Conservation (phyloP, 1,140 invertebrate genomes). For the Venustaconcha ellipsiformis region DNA sequence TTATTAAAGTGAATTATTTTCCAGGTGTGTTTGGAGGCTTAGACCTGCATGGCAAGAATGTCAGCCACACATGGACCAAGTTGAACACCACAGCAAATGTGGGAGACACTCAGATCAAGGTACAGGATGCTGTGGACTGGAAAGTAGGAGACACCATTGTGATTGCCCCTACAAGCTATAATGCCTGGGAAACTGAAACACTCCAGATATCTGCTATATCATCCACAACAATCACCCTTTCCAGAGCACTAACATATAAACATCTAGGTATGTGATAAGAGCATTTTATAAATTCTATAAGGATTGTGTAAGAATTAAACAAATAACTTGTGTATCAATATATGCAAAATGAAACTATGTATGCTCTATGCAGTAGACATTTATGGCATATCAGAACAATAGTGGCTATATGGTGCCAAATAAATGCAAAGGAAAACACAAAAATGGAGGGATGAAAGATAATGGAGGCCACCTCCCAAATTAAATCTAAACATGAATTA, state of each 20-base stretch:
- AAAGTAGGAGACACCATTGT: constrained; percentile 58
- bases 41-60: constrained; percentile 61
- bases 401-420: too few species aligned
- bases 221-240: constrained; percentile 50
- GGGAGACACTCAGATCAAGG: constrained; percentile 47
- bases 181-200: constrained; percentile 61
- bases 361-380: too few species aligned
- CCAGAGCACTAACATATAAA: constrained; percentile 48
- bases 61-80: constrained; percentile 53
- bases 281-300: too few species aligned
- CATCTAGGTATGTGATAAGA: constrained; percentile 49
- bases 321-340: too few species aligned
- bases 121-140: constrained; percentile 57
- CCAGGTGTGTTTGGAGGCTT: constrained; percentile 63
- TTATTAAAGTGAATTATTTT: neutral
- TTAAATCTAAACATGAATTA: too few species aligned
- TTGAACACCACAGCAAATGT: constrained; percentile 44
- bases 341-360: too few species aligned
- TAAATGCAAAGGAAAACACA: too few species aligned
- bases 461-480: too few species aligned
- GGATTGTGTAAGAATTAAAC: too few species aligned
- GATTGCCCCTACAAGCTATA: constrained; percentile 59
- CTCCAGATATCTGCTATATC: constrained; percentile 51
- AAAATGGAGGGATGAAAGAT: too few species aligned
- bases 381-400: too few species aligned